Evolutionary conservation across 2,888 invertebrate species (phyloP), one percentile per base, ranked within the genome.

Genomic region (Catocala sponsa): DNA sequence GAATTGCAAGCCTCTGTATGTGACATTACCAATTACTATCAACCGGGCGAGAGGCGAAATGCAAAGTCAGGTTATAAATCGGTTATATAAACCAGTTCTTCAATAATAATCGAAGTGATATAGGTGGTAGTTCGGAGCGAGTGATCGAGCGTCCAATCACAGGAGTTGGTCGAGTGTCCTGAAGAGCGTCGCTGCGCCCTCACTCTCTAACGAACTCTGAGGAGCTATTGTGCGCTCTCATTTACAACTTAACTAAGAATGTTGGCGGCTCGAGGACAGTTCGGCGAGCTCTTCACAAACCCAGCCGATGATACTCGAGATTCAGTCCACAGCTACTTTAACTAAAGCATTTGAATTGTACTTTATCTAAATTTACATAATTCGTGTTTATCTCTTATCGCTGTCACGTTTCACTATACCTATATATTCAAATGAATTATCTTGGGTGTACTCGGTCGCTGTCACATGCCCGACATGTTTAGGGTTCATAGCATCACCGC

Each of bases 171-270:
- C 13, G 51, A 61, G 70, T 56, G 50, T 12, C 13, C 13, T 61
- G 55, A 52, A n/a, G 51, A 61, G 70, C 55, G 50, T 12, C 13
- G 33, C 33, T 6, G 32, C 41, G 47, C 35, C 9, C 35, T 38
- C 7, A 38, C 35, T 35, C 10, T 0, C 43, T 35, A 33, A 33
- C 6, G 13, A 49, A 46, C 35, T 9, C 12, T 2, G 32, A 52
- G 41, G 35, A 44, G 15, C 57, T 10, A 47, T 68, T 56, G 64
- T 49, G 55, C 33, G 41, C 61, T 52, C 65, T 57, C 61, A 57
- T 65, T 52, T 54, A 59, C 59, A 68, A 64, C 47, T 50, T 70
- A 51, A 70, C 47, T 56, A 63, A 55, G 68, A 58, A 56, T 44
- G 44, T 56, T 44, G 35, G 50, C 35, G 25, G 12, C 12, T 44